Evolutionary conservation across 2,888 invertebrate species (phyloP), one percentile per base, ranked within the genome.

Genomic region (Gibbula magus): DNA sequence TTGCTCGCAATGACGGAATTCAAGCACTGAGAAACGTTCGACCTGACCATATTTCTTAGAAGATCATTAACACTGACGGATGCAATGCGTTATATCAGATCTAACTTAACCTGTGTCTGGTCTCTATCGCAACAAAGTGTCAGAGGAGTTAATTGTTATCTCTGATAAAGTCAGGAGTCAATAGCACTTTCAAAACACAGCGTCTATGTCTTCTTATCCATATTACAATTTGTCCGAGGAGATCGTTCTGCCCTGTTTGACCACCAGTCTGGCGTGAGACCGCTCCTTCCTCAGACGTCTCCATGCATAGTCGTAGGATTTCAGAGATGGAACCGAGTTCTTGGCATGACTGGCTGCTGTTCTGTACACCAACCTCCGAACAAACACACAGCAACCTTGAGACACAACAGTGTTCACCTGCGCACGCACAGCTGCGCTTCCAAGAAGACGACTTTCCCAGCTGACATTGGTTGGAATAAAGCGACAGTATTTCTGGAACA

Each of bases 251-350:
- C 61, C 61, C 29, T 61, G 61, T 61, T 61, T 61, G 16, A 29
- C 35, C 29, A 76, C 56, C 35, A 61, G 51, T 54, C 82, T 70
- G 20, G 70, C 79, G 13, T 70, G 39, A 10, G 73, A 54, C 18
- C 81, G 67, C 35, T 53, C 52, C 39, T 78, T 79, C 25, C 80
- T 45, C 29, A 79, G 29, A n/a, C 79, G 54, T 35, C 70, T 83
- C 86, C 85, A 86, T 0, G 85, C 84, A 66, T 86, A 86, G 79
- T 86, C 85, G 80, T 85, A 87, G 52, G 83, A 78, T 16, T 56
- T 73, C 52, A 86, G 39, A 22, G 82, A 76, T 13, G 79, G 22
- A n/a, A 66, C 70, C 1, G 81, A 66, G 29, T 5, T 61, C 29
- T 61, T 61, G 7, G 25, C 29, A 25, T 61, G 61, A 61, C 61